phyloP scores from a whole-genome alignment of 2,888 invertebrate genomes.

The Resseliella maxima region DNA sequence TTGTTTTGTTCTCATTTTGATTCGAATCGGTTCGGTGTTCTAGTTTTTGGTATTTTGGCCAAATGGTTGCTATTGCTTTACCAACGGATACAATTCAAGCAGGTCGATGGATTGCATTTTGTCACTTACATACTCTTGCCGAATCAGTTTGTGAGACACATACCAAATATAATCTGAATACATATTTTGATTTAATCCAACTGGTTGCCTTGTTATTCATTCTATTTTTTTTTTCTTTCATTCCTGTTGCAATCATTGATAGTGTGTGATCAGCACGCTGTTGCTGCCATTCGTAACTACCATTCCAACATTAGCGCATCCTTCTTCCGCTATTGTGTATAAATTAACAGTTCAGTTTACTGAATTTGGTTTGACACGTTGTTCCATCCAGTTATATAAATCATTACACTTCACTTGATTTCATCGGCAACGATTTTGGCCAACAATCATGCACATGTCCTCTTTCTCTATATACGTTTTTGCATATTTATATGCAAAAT shows the following conservation, averaged over 20 bases:
- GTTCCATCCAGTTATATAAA: slow-evolving; percentile 36
- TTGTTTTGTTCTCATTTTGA: neutral
- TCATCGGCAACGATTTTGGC: neutral
- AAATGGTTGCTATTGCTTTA: neutral
- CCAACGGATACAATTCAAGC: neutral
- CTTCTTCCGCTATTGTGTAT: neutral
- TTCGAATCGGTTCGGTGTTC: neutral
- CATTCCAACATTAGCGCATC: neutral
- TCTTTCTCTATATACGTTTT: neutral
- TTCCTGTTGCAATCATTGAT: neutral
- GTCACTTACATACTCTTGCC: neutral
- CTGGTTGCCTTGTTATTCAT: neutral
- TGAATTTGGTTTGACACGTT: neutral
- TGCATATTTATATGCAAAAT: neutral
- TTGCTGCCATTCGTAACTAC: too few species aligned
- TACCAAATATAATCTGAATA: neutral
- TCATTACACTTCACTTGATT: neutral
- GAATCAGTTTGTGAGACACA: neutral
- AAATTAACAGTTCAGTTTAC: slow-evolving; percentile 34
- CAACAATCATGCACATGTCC: neutral
- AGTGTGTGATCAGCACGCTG: neutral
- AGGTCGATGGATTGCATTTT: slow-evolving; percentile 7
- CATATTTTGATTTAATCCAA: slow-evolving; percentile 33
- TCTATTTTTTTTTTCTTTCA: neutral
- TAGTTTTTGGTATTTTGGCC: neutral